Evolutionary conservation across 2,797 vertebrate species (phyloP).

Genomic region (Heliangelus exortis): DNA sequence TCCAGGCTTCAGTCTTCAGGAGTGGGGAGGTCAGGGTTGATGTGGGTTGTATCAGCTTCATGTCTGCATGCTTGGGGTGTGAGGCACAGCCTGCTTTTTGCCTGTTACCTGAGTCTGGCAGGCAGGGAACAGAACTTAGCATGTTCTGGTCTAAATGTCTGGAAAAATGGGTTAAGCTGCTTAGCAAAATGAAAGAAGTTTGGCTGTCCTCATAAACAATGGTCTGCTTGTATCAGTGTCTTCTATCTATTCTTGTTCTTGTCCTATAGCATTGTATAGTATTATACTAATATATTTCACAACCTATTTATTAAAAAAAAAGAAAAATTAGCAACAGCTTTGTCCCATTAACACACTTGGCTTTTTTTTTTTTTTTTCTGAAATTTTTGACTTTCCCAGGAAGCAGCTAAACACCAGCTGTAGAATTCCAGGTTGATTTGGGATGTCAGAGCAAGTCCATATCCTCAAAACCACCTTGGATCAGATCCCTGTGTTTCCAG

Average conservation of each 20-base stretch:
- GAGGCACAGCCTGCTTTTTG: not conserved
- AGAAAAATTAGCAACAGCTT: not conserved
- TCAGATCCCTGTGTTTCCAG: no score
- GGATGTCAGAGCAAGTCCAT: rapidly evolving
- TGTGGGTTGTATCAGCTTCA: rapidly evolving
- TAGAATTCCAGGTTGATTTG: not conserved
- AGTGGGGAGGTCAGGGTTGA: not conserved
- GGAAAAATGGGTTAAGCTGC: not conserved
- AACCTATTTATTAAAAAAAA: not conserved
- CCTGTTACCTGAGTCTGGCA: no score
- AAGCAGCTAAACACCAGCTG: not conserved
- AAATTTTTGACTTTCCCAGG: not conserved
- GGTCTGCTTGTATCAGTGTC: rapidly evolving
- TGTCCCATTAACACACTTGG: not conserved
- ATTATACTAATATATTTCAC: not conserved
- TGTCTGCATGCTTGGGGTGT: rapidly evolving
- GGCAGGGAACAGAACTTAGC: no score
- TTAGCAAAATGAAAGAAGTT: not conserved
- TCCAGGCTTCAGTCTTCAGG: not conserved
- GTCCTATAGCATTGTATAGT: no score
- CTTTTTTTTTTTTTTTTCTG: not conserved
- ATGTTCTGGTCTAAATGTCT: not conserved
- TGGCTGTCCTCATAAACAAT: not conserved
- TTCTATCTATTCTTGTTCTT: not conserved
- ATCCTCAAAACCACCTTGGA: not conserved